Base-by-base conservation (phyloP, 2,888 invertebrate genomes). In the Eilema sororculum region DNA sequence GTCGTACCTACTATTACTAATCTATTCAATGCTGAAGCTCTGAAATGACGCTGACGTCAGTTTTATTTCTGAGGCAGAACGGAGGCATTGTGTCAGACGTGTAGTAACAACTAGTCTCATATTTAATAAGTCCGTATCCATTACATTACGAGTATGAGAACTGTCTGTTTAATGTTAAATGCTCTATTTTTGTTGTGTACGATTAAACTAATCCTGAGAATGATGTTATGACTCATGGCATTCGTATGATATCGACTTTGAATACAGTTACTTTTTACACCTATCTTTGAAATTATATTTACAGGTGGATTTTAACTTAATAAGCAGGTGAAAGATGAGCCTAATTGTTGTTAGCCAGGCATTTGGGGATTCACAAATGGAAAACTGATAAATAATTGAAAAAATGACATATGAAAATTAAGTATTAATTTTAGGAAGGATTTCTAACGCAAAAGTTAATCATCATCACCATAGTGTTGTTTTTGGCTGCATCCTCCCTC, bases 101-200 rank as follows among this genome's bases (percentile, higher is more conserved):
- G 37, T 37, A 41, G 41, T 41, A 25, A 13, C 12, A 58, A 59
- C 12, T 25, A 66, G 25, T n/a, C 59, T 16, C 37, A 37, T 46
- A 28, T 25, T 24, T 20, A 59, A 57, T 25, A 64, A 33, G 20
- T 25, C 24, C 2, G 58, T 52, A 62, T 70, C 58, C 16, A 67
- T 62, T 62, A 62, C 69, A 58, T 71, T 69, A 65, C 71, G 56
- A 70, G 74, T 73, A 71, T 63, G 72, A 68, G 61, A 63, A 62
- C 61, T 57, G 56, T 72, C 70, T 69, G 75, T 74, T 75, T 69
- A 72, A 71, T 73, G 61, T 78, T 65, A 66, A 74, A 73, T 73
- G 65, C 41, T 62, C 65, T 77, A 79, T 75, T 71, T 81, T 69
- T 74, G 69, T 70, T 64, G 28, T 73, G 25, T 52, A 58, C 58